Evolutionary conservation across 1,140 invertebrate genomes (phyloP), one percentile per base, ranked within the genome.

Genomic region (Lepidurus arcticus): DNA sequence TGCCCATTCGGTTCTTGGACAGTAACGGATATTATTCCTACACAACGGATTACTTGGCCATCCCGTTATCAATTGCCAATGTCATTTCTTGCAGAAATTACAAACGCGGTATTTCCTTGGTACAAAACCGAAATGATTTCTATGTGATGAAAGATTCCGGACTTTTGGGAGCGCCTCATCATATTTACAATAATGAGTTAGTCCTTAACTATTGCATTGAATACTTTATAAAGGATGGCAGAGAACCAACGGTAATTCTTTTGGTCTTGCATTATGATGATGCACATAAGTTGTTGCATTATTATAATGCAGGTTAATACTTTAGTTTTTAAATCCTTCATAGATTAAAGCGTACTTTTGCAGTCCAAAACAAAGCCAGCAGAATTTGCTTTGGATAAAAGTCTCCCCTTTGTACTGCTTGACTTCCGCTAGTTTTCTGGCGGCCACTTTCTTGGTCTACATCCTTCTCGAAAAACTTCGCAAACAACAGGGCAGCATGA

Each of bases 401-500:
- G n/a, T n/a, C n/a, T n/a, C n/a, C 16, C 74, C 74, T 7, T 75
- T 10, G 13, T 34, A 80, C 6, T 47, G 81, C 43, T 53, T 79
- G 11, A 11, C 80, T 4, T 82, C 80, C 13, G 42, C 78, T 21
- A 13, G 80, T 3, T 80, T 81, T 34, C 73, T 82, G 11, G 73
- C 78, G 1, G 73, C 79, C 0, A 81, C 80, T 6, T 75, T 81
- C 26, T 4, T 80, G 8, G 79, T 82, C 2, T 82, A 82, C 43
- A 74, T 76, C 26, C 45, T 78, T 4, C 73, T 82, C 7, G 44
- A 80, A 0, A 80, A 82, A 75, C 79, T 82, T 34, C 42, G 78
- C 11, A 82, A 80, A 6, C 74, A 80, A 1, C 82, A 82, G 10
- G 81, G 81, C 0, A 82, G 80, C 44, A 4, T 47, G 9, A 26